Conservation (phyloP, 2,888 invertebrate genomes). For the Ashinkailepas kermadecensis region DNA sequence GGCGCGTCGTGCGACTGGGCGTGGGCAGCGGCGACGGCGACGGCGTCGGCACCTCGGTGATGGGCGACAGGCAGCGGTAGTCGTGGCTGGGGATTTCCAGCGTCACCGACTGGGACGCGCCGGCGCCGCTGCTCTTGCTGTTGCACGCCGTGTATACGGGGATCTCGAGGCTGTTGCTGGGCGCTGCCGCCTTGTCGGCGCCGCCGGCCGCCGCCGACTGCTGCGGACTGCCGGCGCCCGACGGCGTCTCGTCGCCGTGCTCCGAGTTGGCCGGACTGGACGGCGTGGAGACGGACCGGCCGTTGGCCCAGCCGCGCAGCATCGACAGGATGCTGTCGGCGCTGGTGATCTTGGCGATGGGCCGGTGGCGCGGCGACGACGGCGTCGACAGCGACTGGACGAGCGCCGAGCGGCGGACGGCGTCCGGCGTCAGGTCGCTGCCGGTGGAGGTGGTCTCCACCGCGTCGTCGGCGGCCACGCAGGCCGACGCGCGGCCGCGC, state of each 20-base stretch:
- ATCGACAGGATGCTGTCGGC: slow-evolving; percentile 72
- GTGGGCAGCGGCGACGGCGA: slow-evolving; percentile 59
- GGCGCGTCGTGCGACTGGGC: slow-evolving; percentile 42
- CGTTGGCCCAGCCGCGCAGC: slow-evolving; percentile 44
- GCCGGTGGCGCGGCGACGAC: slow-evolving; percentile 30
- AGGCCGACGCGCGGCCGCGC: slow-evolving; percentile 6
- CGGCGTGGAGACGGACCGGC: background rate
- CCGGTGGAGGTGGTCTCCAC: slow-evolving; percentile 43
- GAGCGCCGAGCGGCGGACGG: slow-evolving; percentile 30
- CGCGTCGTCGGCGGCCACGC: slow-evolving; percentile 2
- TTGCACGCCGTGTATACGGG: background rate
- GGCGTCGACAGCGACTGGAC: slow-evolving; percentile 32
- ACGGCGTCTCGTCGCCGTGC: slow-evolving; percentile 19
- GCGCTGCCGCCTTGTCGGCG: background rate
- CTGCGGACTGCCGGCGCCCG: background rate
- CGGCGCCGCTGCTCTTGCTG: slow-evolving; percentile 17
- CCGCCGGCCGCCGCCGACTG: background rate
- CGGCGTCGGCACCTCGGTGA: slow-evolving; percentile 59
- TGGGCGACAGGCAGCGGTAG: slow-evolving; percentile 60
- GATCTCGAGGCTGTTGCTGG: background rate
- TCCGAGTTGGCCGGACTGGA: slow-evolving; percentile 26
- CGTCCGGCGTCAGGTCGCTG: slow-evolving; percentile 45
- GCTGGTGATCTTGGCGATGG: slow-evolving; percentile 59
- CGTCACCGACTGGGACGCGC: slow-evolving; percentile 46
- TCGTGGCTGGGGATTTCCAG: slow-evolving; percentile 59